Evolutionary conservation across 1,140 invertebrate genomes (phyloP).

Genomic region (Pogonomyrmex californicus): DNA sequence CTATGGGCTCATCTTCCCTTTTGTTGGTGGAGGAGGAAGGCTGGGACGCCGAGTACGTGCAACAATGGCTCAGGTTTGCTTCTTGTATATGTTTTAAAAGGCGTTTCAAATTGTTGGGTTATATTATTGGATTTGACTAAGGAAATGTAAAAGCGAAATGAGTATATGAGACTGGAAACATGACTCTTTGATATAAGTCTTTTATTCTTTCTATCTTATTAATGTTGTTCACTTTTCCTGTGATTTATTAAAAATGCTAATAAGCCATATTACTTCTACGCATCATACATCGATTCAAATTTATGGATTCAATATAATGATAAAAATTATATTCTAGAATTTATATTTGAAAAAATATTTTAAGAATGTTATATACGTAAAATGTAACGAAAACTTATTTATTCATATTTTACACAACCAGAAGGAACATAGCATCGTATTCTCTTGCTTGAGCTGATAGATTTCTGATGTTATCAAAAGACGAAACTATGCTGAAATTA

Average conservation of each 20-base stretch:
- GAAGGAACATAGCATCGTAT: background rate
- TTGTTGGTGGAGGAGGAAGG: slow-evolving; percentile 88
- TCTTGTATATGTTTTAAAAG: background rate
- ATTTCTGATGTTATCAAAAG: background rate
- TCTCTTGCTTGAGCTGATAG: background rate
- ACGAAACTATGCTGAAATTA: background rate
- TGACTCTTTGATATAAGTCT: slow-evolving; percentile 4
- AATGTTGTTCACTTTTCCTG: background rate
- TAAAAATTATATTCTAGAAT: slow-evolving; percentile 2
- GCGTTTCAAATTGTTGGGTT: background rate
- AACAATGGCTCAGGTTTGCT: slow-evolving; percentile 89
- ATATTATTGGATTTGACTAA: background rate
- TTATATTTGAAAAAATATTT: slow-evolving; percentile 11
- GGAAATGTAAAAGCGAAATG: background rate
- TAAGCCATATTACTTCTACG: background rate
- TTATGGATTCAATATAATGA: background rate
- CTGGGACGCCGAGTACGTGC: slow-evolving; percentile 92
- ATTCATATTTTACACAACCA: background rate
- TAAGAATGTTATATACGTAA: background rate
- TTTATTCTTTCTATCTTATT: background rate
- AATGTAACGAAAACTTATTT: background rate
- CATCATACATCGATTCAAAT: background rate
- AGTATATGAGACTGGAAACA: background rate
- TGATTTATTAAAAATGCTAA: background rate
- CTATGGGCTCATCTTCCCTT: slow-evolving; percentile 78